Conservation (phyloP, 2,113 vertebrate genomes). For the Sylvilagus bachmani region DNA sequence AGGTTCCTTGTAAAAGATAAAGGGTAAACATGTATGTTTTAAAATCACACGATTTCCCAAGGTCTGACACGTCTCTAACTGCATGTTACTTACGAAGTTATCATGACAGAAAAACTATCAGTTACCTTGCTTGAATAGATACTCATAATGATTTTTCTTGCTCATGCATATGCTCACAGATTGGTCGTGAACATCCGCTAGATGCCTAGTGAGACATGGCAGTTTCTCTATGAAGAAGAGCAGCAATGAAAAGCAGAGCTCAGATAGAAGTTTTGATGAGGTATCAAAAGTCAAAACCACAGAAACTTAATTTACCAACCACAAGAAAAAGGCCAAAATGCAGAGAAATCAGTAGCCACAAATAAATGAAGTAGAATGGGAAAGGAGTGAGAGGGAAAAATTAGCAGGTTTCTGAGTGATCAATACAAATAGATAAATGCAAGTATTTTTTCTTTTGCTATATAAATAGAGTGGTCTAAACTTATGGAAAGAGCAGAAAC, state of each 20-base stretch:
- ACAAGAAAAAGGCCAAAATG: background rate
- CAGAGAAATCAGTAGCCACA: background rate
- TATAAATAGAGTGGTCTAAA: background rate
- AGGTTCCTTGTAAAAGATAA: background rate
- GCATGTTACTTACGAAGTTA: background rate
- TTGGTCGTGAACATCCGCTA: background rate
- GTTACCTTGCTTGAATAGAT: background rate
- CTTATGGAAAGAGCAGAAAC: background rate
- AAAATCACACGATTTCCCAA: background rate
- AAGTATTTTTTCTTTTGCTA: slow-evolving; percentile 3
- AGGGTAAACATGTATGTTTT: background rate
- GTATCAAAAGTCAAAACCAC: background rate
- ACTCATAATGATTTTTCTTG: background rate
- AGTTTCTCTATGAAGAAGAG: background rate
- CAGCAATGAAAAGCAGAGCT: background rate
- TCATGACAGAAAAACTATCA: background rate
- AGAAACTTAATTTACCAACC: background rate
- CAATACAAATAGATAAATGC: background rate
- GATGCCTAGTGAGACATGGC: background rate
- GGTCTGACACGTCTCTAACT: background rate
- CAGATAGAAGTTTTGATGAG: background rate
- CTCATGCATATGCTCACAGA: background rate
- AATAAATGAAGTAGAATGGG: background rate
- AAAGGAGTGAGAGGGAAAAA: background rate
- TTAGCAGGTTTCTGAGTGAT: background rate